A percentile compares a stretch with the other conserved stretches of the same genome.
Conservation (phyloP, 2,888 invertebrate species). For the Andrena minutula region DNA sequence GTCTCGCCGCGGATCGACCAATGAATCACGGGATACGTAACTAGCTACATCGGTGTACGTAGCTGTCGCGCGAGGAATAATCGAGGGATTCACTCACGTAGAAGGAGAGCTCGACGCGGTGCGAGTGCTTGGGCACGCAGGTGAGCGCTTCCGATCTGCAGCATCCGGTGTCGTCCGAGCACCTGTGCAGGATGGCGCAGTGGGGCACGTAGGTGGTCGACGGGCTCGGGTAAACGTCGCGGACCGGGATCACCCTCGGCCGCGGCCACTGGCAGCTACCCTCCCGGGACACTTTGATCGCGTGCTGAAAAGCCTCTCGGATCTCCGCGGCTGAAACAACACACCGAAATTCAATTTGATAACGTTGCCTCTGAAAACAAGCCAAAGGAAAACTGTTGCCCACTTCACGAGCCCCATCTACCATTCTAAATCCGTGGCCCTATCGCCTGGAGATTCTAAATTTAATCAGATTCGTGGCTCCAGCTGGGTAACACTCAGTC, state of each 20-base stretch:
- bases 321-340: slow-evolving; percentile 79
- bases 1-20: neutral
- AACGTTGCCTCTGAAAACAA: neutral
- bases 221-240: slow-evolving; percentile 89
- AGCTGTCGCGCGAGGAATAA: neutral
- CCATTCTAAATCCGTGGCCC: neutral
- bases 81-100: slow-evolving; percentile 89
- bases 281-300: slow-evolving; percentile 84
- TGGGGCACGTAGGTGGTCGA: slow-evolving; percentile 93
- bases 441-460: slow-evolving; percentile 9
- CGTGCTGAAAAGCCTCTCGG: slow-evolving; percentile 83
- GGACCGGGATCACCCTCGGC: slow-evolving; percentile 91
- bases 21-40: slow-evolving; percentile 7
- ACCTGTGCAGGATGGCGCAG: slow-evolving; percentile 94
- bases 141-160: slow-evolving; percentile 90
- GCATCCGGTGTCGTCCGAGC: slow-evolving; percentile 95
- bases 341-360: neutral
- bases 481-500: neutral
- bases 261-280: slow-evolving; percentile 90
- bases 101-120: slow-evolving; percentile 91
- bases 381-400: neutral
- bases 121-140: slow-evolving; percentile 91
- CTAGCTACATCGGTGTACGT: neutral
- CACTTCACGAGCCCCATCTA: neutral
- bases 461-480: slow-evolving; percentile 2